Evolutionary conservation across 2,113 vertebrate species (phyloP).

Genomic region (Poeciliopsis prolifica): DNA sequence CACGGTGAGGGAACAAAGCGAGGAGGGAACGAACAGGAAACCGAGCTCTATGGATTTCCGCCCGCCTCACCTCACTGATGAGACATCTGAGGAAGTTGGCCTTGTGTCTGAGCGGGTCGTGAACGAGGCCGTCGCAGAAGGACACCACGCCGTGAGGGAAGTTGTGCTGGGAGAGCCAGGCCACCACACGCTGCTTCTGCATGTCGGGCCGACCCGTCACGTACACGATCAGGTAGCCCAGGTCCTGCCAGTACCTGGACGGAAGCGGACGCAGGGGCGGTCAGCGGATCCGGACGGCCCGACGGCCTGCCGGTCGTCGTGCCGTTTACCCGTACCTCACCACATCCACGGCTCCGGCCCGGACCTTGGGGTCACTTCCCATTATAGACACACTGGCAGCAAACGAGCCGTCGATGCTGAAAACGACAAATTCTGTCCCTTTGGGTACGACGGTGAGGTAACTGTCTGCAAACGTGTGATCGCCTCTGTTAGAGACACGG

Average conservation of each 20-base stretch:
- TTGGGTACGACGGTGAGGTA: constrained; percentile 90
- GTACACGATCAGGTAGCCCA: constrained; percentile 98
- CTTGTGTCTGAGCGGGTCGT: constrained; percentile 96
- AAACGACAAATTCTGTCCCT: constrained; percentile 95
- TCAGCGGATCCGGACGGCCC: background rate
- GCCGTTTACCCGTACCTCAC: constrained; percentile 85
- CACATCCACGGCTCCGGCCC: constrained; percentile 95
- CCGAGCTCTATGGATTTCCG: no score
- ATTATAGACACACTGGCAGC: constrained; percentile 99
- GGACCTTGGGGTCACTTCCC: constrained; percentile 98
- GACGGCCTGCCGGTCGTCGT: background rate
- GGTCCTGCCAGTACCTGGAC: constrained; percentile 96
- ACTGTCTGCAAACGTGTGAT: constrained; percentile 96
- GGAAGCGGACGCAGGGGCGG: background rate
- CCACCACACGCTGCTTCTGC: constrained; percentile 99
- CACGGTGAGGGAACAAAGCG: no score
- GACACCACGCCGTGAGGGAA: constrained; percentile 97
- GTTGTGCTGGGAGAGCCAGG: constrained; percentile 98
- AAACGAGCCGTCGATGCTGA: constrained; percentile 98
- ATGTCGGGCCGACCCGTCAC: constrained; percentile 98
- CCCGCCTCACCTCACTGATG: constrained; percentile 82
- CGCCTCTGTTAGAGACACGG: constrained; percentile 81
- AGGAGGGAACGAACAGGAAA: no score
- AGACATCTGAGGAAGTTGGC: constrained; percentile 95
- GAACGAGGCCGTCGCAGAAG: constrained; percentile 96